Percentiles rank a stretch among this genome's conserved stretches.
These are phyloP conservation scores for Ormyrus pomaceus DNA, from an alignment of 2,888 invertebrate genomes.

Conservation along the genomic window DNA sequence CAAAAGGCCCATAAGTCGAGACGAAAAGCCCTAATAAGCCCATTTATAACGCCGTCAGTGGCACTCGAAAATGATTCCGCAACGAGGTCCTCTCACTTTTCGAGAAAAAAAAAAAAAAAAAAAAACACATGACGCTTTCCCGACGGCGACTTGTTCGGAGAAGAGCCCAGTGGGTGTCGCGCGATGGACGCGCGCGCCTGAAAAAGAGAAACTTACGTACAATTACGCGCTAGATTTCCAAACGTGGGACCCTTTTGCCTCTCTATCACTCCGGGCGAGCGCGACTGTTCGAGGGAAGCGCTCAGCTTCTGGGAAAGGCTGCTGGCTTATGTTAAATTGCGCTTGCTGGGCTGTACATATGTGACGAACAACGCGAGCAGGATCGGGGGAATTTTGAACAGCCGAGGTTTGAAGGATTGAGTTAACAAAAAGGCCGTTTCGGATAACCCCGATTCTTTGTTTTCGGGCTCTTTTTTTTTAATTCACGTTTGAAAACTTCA, in stretches of 20 bases:
- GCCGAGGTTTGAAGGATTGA: not conserved
- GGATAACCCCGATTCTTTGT: not conserved
- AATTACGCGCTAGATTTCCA: conserved; percentile 19
- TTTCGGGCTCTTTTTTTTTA: conserved; percentile 14
- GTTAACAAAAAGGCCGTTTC: not conserved
- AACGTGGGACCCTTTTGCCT: not conserved
- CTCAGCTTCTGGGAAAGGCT: conserved; percentile 1
- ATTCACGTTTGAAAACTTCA: too few relatives aligned
- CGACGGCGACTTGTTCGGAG: not conserved
- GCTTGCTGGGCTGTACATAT: not conserved
- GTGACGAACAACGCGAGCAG: not conserved
- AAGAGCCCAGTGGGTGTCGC: conserved; percentile 20
- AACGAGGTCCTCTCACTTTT: conserved; percentile 2
- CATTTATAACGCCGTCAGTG: not conserved
- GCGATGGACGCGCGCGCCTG: conserved; percentile 47
- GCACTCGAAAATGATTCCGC: conserved; percentile 13
- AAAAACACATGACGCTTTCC: conserved; percentile 11
- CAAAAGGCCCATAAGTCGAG: too few relatives aligned
- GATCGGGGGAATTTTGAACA: not conserved
- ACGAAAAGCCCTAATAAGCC: too few relatives aligned
- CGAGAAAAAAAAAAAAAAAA: not conserved
- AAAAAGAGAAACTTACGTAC: conserved; percentile 23
- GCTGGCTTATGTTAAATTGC: not conserved
- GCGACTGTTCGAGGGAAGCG: not conserved
- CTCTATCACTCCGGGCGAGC: not conserved